A percentile compares a stretch with the other conserved stretches of the same genome.
These are phyloP conservation scores for Mythimna albipuncta DNA, from an alignment of 2,888 invertebrate genomes.

Conservation along the genomic window DNA sequence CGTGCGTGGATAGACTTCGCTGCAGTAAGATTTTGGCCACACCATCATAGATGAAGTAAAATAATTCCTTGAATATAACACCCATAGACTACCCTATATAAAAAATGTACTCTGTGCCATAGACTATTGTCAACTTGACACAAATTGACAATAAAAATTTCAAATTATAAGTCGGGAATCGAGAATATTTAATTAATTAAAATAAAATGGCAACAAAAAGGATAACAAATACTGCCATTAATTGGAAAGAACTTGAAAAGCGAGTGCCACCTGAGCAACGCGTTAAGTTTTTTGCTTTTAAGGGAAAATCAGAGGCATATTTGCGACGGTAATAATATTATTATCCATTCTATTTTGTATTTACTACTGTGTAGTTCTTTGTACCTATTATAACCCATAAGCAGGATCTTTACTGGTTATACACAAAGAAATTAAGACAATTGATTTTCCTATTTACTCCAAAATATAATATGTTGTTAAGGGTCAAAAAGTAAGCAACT, in stretches of 20 bases:
- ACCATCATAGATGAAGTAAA: too few relatives aligned
- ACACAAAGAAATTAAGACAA: background rate
- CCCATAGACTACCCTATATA: constrained; percentile 1
- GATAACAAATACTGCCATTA: constrained; percentile 76
- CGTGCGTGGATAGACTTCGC: too few relatives aligned
- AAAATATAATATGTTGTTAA: background rate
- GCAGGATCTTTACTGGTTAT: background rate
- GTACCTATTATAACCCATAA: background rate
- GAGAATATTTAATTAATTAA: background rate
- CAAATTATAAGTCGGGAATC: background rate
- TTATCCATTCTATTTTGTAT: background rate
- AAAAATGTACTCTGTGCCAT: too few relatives aligned
- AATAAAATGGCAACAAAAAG: constrained; percentile 78
- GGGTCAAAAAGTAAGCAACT: too few relatives aligned
- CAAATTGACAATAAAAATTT: constrained; percentile 3
- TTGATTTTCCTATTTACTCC: background rate
- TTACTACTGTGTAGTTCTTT: background rate
- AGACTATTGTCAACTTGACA: constrained; percentile 14
- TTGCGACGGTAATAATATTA: constrained; percentile 72
- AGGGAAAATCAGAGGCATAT: constrained; percentile 81
- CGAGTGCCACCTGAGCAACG: constrained; percentile 78
- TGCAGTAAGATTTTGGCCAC: too few relatives aligned
- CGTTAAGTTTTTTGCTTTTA: constrained; percentile 78
- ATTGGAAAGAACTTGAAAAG: constrained; percentile 81
- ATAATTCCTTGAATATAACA: background rate